phyloP scores from a whole-genome alignment of 2,888 invertebrate species.

The Lapara coniferarum region DNA sequence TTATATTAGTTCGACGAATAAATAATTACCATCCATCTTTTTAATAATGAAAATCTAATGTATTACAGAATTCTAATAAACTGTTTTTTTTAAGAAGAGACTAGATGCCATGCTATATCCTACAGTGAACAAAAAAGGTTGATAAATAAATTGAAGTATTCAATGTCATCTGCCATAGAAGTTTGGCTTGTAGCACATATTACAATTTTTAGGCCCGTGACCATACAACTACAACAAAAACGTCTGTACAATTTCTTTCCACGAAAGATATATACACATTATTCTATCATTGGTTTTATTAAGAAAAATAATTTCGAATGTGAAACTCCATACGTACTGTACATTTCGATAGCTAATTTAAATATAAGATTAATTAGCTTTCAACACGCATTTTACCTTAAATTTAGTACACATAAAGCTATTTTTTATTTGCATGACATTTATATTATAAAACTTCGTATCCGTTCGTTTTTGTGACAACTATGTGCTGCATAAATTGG shows the following conservation, averaged over 20 bases:
- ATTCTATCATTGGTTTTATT: slow-evolving; percentile 51
- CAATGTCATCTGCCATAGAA: not conserved
- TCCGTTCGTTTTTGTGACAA: slow-evolving; percentile 29
- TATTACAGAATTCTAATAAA: too few relatives aligned
- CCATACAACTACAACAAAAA: slow-evolving; percentile 43
- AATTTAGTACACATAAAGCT: slow-evolving; percentile 51
- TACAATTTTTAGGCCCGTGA: slow-evolving; percentile 44
- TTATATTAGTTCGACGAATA: not conserved
- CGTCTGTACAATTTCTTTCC: slow-evolving; percentile 58
- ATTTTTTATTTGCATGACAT: slow-evolving; percentile 45
- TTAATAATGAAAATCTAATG: too few relatives aligned
- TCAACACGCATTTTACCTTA: slow-evolving; percentile 38
- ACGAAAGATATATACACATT: slow-evolving; percentile 60
- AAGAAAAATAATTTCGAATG: slow-evolving; percentile 64
- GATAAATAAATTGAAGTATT: not conserved
- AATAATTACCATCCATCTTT: too few relatives aligned
- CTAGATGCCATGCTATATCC: too few relatives aligned
- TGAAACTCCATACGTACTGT: slow-evolving; percentile 57
- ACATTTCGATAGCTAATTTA: slow-evolving; percentile 49
- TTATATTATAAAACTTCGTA: slow-evolving; percentile 41
- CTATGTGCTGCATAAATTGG: not conserved
- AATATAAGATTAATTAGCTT: slow-evolving; percentile 41
- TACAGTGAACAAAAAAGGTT: not conserved
- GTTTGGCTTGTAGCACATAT: not conserved
- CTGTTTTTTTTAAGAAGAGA: too few relatives aligned